phyloP scores from a whole-genome alignment of 2,797 vertebrate species.

The Garrulus glandarius region DNA sequence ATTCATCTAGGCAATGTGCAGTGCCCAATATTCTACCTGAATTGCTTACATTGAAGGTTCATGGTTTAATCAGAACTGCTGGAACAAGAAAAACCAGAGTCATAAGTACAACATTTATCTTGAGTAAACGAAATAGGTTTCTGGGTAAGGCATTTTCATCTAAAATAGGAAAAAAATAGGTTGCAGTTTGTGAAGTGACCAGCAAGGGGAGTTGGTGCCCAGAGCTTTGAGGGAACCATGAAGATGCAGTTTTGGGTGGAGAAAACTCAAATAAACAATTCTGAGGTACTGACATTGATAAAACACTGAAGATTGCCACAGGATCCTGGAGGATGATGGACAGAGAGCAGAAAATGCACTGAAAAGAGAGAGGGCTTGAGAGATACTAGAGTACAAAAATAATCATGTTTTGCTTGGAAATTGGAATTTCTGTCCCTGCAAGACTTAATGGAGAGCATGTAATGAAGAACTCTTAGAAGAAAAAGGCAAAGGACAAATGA shows the following conservation, averaged over 20 bases:
- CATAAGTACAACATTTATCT: conserved; percentile 1
- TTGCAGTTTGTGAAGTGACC: conserved; percentile 43
- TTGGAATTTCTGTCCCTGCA: neutral
- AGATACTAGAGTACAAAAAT: neutral
- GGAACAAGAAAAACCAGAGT: neutral
- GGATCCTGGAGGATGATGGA: neutral
- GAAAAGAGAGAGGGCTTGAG: neutral
- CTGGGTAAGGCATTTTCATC: neutral
- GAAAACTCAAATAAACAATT: neutral
- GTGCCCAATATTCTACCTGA: neutral
- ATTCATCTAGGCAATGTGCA: neutral
- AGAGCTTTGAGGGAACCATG: neutral
- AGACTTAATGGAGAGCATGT: neutral
- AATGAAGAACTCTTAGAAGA: neutral
- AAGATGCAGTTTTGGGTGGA: neutral
- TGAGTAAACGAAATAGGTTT: neutral
- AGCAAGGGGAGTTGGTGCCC: conserved; percentile 53
- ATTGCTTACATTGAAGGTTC: neutral
- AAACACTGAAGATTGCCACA: neutral
- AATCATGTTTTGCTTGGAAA: neutral
- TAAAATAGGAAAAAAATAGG: neutral
- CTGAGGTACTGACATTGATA: neutral
- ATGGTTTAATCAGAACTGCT: neutral
- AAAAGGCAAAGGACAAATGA: neutral
- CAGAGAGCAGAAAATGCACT: neutral